Base-by-base conservation (phyloP, 2,113 vertebrate species). In the Nematolebias whitei region DNA sequence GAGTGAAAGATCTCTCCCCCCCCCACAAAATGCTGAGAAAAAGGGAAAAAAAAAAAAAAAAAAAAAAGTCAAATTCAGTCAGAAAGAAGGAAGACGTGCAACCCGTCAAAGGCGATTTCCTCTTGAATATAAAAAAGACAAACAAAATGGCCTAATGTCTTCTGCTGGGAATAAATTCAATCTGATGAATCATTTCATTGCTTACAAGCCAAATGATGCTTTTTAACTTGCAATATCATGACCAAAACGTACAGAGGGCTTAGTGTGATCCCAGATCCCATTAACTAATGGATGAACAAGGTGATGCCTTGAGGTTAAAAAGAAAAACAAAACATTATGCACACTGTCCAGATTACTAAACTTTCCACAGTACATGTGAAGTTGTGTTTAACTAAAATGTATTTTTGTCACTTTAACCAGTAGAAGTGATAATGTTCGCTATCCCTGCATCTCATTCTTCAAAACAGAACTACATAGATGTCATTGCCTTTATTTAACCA, bases 1-100 rank as follows among this genome's bases (percentile, higher is more conserved):
- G 84, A 76, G 79, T 62, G 66, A 79, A 78, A 54, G 79, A 85
- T 76, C 82, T 41, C 48, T 38, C 4, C 32, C 3, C 48, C 14
- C 14, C 32, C 2, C 5, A n/a, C 68, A 88, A 89, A 88, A 75
- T 75, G 82, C 79, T 70, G 84, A 87, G 76, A 85, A 90, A 87
- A 87, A 85, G 84, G 87, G 78, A 87, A 80, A 77, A 86, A 80
- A 52, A 73, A 40, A 76, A 26, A 2, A 6, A 14, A n/a, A n/a
- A 19, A 35, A 53, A 51, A 85, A 81, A 83, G 88, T 84, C 83
- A 87, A 83, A 59, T 80, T 79, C 59, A 77, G 78, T 75, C 62
- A 61, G 51, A 76, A 60, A 69, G 50, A 65, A 71, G 53, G 12
- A 45, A 35, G 68, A 29, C 41, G 53, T 70, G 55, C 68, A 79